phyloP scores from a whole-genome alignment of 2,888 invertebrate genomes.

The Pyrrhosoma nymphula region DNA sequence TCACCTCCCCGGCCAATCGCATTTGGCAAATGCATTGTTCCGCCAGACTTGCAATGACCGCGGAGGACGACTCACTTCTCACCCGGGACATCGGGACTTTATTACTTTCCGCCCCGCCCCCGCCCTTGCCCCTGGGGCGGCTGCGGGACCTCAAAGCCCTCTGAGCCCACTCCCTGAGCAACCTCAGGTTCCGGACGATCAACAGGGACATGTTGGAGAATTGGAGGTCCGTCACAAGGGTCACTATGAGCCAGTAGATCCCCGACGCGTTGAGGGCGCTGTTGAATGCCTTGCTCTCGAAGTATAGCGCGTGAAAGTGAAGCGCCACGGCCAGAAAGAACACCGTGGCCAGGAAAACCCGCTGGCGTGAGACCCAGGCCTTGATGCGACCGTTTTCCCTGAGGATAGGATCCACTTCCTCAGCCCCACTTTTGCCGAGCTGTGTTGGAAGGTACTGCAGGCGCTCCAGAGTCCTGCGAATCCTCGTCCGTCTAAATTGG shows the following conservation, averaged over 20 bases:
- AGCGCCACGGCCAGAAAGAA: background rate
- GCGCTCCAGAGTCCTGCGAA: background rate
- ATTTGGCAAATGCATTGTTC: background rate
- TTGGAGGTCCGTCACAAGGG: conserved; percentile 18
- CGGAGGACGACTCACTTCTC: background rate
- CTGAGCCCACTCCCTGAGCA: background rate
- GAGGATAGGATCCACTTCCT: background rate
- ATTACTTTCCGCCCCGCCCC: background rate
- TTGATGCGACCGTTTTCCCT: background rate
- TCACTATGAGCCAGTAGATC: conserved; percentile 33
- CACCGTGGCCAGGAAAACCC: background rate
- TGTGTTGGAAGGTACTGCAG: background rate
- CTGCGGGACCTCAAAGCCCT: background rate
- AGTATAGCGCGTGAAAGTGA: background rate
- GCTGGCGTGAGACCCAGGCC: background rate
- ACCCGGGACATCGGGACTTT: background rate
- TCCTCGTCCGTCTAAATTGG: background rate
- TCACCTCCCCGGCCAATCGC: background rate
- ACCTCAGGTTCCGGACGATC: background rate
- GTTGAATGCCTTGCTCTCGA: conserved; percentile 29
- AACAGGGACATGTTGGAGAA: conserved; percentile 23
- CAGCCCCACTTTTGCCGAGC: background rate
- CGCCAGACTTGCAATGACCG: background rate
- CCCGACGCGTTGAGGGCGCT: background rate
- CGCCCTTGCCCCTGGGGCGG: background rate